Percentiles rank a stretch among this genome's conserved stretches.
Evolutionary conservation across 1,140 invertebrate species (phyloP).

Genomic region (Eubasilissa regina): DNA sequence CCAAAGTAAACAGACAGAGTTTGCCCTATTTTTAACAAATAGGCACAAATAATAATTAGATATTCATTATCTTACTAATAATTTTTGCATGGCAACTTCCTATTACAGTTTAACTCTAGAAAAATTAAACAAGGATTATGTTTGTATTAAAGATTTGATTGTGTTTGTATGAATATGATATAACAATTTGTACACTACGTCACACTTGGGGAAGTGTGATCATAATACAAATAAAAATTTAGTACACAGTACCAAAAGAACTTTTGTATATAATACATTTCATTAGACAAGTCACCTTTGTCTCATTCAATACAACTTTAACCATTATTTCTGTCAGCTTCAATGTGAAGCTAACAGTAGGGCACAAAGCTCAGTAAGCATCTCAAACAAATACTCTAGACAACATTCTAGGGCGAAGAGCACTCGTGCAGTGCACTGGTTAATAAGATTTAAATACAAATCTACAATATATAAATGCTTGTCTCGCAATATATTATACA

Average conservation of each 20-base stretch:
- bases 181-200: constrained; percentile 52
- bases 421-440: constrained; percentile 39
- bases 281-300: constrained; percentile 55
- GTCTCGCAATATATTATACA: neutral
- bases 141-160: constrained; percentile 36
- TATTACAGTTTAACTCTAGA: constrained; percentile 58
- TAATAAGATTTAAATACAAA: constrained; percentile 17
- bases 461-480: constrained; percentile 38
- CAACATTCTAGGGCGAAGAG: constrained; percentile 57
- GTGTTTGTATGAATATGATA: constrained; percentile 49
- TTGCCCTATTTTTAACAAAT: no score
- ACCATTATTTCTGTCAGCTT: constrained; percentile 51
- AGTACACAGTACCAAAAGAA: constrained; percentile 61
- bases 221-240: constrained; percentile 59
- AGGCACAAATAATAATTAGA: constrained; percentile 55
- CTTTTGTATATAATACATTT: constrained; percentile 60
- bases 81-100: constrained; percentile 60
- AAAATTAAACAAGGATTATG: constrained; percentile 53
- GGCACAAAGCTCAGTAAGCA: constrained; percentile 14
- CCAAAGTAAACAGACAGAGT: no score
- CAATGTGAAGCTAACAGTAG: constrained; percentile 57
- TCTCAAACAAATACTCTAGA: constrained; percentile 54
- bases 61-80: constrained; percentile 58
- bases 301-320: constrained; percentile 53
- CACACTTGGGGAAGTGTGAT: constrained; percentile 57